Conservation (phyloP, 2,888 invertebrate species). For the Drosophila diplacantha region DNA sequence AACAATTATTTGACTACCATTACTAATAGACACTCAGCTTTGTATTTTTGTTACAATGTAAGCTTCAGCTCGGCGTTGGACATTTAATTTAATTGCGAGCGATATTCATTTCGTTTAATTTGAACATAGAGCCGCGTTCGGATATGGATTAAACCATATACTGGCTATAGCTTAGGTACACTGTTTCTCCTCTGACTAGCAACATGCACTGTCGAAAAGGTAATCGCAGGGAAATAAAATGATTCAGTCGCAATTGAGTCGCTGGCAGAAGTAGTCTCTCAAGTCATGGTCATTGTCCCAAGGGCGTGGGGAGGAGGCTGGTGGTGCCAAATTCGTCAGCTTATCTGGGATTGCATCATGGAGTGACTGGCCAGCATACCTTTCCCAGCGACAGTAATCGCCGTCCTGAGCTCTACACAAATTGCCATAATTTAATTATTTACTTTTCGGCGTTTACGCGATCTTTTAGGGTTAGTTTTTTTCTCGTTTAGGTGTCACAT, state of each 20-base stretch:
- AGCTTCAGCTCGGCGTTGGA: conserved; percentile 44
- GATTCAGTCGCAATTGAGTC: conserved; percentile 47
- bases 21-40: conserved; percentile 39
- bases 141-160: conserved; percentile 2
- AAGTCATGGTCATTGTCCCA: conserved; percentile 7
- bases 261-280: conserved; percentile 19
- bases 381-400: conserved; percentile 38
- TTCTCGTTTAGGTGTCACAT: conserved; percentile 55
- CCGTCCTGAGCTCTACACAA: conserved; percentile 23
- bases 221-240: conserved; percentile 23
- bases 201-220: conserved; percentile 8
- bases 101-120: conserved; percentile 34
- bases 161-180: conserved; percentile 21
- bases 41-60: conserved; percentile 24
- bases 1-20: conserved; percentile 35
- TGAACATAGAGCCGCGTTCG: conserved; percentile 24
- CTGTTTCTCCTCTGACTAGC: conserved; percentile 14
- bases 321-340: conserved; percentile 3
- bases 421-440: conserved; percentile 53
- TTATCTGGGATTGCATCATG: conserved; percentile 28
- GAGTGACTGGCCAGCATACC: conserved; percentile 30
- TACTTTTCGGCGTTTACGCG: conserved; percentile 43
- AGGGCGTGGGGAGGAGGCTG: background rate
- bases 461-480: conserved; percentile 49
- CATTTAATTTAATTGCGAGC: conserved; percentile 50